These are phyloP conservation scores for Nycteola revayana DNA, from an alignment of 2,888 invertebrate species.

Conservation along the genomic window DNA sequence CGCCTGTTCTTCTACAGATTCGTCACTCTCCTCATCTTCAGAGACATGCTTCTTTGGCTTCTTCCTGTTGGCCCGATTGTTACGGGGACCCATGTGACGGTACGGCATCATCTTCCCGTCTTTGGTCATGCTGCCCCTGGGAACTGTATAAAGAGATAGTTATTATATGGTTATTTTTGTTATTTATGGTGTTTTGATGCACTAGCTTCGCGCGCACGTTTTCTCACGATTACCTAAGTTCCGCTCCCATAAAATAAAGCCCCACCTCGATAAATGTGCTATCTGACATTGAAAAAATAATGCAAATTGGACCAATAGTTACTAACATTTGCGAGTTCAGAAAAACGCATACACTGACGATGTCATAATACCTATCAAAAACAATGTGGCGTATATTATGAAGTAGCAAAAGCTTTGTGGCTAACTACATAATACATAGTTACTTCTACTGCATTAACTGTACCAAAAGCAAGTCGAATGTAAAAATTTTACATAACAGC, in stretches of 20 bases:
- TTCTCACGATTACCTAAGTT: too few species aligned
- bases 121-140: conserved; percentile 35
- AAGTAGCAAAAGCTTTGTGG: too few species aligned
- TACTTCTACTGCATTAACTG: too few species aligned
- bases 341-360: too few species aligned
- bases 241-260: too few species aligned
- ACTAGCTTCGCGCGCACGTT: neutral
- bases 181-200: neutral
- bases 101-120: conserved; percentile 38
- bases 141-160: conserved; percentile 22
- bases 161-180: neutral
- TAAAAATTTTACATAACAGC: too few species aligned
- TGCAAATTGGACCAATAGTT: neutral
- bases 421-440: too few species aligned
- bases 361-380: too few species aligned
- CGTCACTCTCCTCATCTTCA: conserved; percentile 61
- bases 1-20: conserved; percentile 45
- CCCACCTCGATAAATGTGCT: neutral
- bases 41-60: conserved; percentile 49
- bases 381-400: too few species aligned
- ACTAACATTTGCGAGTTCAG: too few species aligned
- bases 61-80: conserved; percentile 35
- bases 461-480: too few species aligned
- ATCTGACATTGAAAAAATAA: neutral
- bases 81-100: conserved; percentile 25